These are phyloP conservation scores for Podarcis muralis DNA, from an alignment of 2,113 vertebrate genomes.

Conservation along the genomic window DNA sequence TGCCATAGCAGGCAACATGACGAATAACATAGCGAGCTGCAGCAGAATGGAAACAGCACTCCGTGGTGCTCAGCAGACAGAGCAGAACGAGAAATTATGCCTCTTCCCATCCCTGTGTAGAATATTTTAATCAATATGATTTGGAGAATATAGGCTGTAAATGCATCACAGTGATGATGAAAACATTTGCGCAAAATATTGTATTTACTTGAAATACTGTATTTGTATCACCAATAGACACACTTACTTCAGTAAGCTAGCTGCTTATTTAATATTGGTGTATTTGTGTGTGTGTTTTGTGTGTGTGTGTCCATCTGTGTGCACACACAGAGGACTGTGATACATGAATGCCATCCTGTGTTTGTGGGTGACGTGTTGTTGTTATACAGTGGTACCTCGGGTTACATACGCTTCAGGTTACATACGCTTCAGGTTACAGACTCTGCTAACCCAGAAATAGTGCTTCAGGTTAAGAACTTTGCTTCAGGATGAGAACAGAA, in stretches of 20 bases:
- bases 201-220: background rate
- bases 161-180: slow-evolving; percentile 27
- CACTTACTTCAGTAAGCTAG: slow-evolving; percentile 18
- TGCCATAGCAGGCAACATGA: too few species aligned
- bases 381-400: too few species aligned
- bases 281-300: background rate
- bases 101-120: too few species aligned
- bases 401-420: too few species aligned
- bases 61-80: too few species aligned
- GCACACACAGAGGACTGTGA: background rate
- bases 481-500: too few species aligned
- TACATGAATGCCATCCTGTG: background rate
- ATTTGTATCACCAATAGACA: background rate
- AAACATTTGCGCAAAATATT: background rate
- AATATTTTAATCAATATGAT: slow-evolving; percentile 8
- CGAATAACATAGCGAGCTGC: too few species aligned
- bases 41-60: too few species aligned
- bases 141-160: slow-evolving; percentile 7
- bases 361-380: background rate
- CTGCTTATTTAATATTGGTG: slow-evolving; percentile 33
- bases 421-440: too few species aligned
- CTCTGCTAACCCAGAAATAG: too few species aligned
- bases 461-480: too few species aligned
- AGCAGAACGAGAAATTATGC: too few species aligned
- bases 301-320: background rate